Conservation (phyloP, 2,888 invertebrate genomes). For the Tetranychus truncatus region DNA sequence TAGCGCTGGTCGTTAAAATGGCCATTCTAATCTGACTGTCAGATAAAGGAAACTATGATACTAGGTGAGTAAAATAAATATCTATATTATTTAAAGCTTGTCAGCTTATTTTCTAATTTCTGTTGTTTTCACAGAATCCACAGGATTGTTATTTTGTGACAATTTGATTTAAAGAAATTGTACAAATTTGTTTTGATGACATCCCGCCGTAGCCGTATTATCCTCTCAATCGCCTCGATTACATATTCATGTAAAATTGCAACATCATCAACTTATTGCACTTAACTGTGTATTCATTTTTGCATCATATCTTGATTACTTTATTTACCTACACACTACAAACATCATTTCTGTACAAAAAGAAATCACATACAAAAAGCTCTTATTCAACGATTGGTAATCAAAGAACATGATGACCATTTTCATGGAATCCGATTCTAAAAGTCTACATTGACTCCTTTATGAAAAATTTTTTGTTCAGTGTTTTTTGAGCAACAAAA, state of each 20-base stretch:
- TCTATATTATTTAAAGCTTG: background rate
- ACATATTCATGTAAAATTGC: background rate
- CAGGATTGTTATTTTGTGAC: background rate
- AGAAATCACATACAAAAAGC: background rate
- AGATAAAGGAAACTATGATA: too few species aligned
- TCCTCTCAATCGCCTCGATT: background rate
- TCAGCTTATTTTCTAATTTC: background rate
- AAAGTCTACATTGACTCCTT: background rate
- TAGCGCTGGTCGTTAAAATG: background rate
- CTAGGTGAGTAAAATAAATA: background rate
- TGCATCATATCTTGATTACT: background rate
- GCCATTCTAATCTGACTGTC: background rate
- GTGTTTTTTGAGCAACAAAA: background rate
- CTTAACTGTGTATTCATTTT: background rate
- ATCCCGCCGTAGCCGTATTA: background rate
- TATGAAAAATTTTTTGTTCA: background rate
- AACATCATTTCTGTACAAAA: background rate
- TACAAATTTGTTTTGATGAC: background rate
- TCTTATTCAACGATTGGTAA: background rate
- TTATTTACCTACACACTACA: background rate
- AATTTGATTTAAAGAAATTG: background rate
- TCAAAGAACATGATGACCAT: background rate
- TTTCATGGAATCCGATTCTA: background rate
- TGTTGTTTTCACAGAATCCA: background rate
- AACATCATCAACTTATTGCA: background rate